A percentile compares a stretch with the other conserved stretches of the same genome.
Conservation (phyloP, 2,888 invertebrate genomes). For the Hypolimnas misippus region DNA sequence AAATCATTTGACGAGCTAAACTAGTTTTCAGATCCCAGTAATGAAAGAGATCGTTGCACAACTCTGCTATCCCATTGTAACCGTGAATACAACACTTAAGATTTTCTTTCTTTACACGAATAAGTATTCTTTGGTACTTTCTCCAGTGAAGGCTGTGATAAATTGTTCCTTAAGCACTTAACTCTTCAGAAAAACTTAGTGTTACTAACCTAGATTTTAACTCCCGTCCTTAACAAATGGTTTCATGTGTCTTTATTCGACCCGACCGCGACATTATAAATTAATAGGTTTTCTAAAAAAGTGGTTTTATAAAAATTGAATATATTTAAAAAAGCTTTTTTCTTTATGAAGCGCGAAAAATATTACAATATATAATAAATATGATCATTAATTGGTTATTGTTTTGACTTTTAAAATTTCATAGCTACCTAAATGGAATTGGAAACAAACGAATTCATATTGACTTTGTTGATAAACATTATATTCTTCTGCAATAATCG, state of each 20-base stretch:
- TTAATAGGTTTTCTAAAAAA: constrained; percentile 4
- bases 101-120: constrained; percentile 26
- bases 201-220: constrained; percentile 36
- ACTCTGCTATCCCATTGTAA: constrained; percentile 17
- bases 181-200: constrained; percentile 35
- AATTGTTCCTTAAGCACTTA: constrained; percentile 38
- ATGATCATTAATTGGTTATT: too few relatives aligned
- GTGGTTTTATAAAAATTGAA: constrained; percentile 1
- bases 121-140: constrained; percentile 25
- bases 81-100: constrained; percentile 24
- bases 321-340: too few relatives aligned
- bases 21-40: neutral
- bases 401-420: too few relatives aligned
- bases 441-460: too few relatives aligned
- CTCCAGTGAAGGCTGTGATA: constrained; percentile 32
- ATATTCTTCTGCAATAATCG: too few relatives aligned
- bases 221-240: constrained; percentile 26
- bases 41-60: constrained; percentile 19
- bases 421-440: too few relatives aligned
- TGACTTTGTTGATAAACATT: too few relatives aligned
- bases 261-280: constrained; percentile 14
- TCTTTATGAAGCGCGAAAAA: too few relatives aligned
- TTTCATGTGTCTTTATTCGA: constrained; percentile 10
- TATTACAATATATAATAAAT: too few relatives aligned
- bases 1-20: neutral